phyloP scores from a whole-genome alignment of 2,113 vertebrate species.

The Vicugna pacos region DNA sequence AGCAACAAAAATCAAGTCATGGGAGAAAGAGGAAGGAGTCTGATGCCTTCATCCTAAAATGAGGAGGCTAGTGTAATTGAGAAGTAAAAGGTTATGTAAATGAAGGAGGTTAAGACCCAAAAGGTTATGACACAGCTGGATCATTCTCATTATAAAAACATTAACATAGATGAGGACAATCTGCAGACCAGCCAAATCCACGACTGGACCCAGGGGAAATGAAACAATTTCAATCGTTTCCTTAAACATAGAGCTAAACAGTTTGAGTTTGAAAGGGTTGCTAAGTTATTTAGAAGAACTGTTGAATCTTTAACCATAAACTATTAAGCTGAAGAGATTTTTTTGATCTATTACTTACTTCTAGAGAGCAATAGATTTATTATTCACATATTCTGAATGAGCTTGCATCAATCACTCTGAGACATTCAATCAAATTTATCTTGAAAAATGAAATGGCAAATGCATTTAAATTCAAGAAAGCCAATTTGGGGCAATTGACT shows the following conservation, averaged over 20 bases:
- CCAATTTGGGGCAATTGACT: conserved; percentile 65
- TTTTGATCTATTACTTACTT: conserved; percentile 77
- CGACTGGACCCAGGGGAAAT: conserved; percentile 67
- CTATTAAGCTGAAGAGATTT: conserved; percentile 65
- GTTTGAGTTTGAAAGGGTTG: conserved; percentile 63
- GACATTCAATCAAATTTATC: conserved; percentile 67
- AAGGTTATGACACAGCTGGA: conserved; percentile 73
- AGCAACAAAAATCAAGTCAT: background rate
- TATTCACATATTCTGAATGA: conserved; percentile 69
- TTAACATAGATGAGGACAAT: conserved; percentile 65
- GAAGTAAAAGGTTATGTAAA: conserved; percentile 70
- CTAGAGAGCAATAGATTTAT: conserved; percentile 71
- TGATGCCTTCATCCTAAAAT: conserved; percentile 51
- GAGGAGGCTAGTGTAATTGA: conserved; percentile 46
- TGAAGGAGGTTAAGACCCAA: conserved; percentile 66
- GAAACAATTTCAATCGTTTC: conserved; percentile 62
- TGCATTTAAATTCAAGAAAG: conserved; percentile 72
- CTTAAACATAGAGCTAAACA: conserved; percentile 72
- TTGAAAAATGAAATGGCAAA: conserved; percentile 73
- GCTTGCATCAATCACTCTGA: conserved; percentile 66
- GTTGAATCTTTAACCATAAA: conserved; percentile 72
- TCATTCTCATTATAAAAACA: conserved; percentile 70
- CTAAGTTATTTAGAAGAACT: conserved; percentile 75
- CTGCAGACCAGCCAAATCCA: conserved; percentile 64
- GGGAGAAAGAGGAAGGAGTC: conserved; percentile 25